Percentiles rank a stretch among this genome's conserved stretches.
phyloP scores from a whole-genome alignment of 1,140 invertebrate species.

The Pteromalus puparum region DNA sequence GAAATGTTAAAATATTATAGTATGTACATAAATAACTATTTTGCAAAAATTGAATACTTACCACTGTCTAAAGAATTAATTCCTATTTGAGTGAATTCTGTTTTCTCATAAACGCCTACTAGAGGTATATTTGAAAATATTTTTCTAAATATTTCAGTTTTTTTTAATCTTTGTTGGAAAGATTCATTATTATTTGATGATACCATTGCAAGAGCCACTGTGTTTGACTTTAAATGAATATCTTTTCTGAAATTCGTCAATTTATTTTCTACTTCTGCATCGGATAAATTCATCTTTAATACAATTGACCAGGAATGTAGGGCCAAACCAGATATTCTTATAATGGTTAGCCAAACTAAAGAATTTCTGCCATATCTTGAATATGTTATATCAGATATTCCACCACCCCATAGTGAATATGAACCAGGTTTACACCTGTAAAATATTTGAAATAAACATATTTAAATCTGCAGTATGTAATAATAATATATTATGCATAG shows the following conservation, averaged over 20 bases:
- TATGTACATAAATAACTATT: background rate
- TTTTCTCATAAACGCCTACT: background rate
- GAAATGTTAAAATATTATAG: background rate
- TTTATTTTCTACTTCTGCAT: background rate
- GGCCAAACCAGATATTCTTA: background rate
- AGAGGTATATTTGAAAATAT: conserved; percentile 10
- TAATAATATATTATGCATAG: background rate
- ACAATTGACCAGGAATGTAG: conserved; percentile 8
- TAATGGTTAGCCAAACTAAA: background rate
- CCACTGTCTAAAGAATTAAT: background rate
- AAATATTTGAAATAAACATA: background rate
- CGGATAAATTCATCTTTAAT: background rate
- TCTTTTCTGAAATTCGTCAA: background rate
- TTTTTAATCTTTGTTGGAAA: background rate
- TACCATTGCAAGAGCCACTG: background rate
- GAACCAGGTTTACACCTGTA: background rate
- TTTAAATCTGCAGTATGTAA: background rate
- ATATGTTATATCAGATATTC: background rate
- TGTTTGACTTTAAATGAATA: background rate
- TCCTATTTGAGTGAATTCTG: background rate
- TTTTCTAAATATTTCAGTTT: conserved; percentile 6
- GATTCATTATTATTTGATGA: background rate
- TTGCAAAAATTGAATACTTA: background rate
- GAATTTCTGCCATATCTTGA: background rate
- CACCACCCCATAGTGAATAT: conserved; percentile 22